phyloP scores from a whole-genome alignment of 2,113 vertebrate species.

The Malurus alboscapulatus region DNA sequence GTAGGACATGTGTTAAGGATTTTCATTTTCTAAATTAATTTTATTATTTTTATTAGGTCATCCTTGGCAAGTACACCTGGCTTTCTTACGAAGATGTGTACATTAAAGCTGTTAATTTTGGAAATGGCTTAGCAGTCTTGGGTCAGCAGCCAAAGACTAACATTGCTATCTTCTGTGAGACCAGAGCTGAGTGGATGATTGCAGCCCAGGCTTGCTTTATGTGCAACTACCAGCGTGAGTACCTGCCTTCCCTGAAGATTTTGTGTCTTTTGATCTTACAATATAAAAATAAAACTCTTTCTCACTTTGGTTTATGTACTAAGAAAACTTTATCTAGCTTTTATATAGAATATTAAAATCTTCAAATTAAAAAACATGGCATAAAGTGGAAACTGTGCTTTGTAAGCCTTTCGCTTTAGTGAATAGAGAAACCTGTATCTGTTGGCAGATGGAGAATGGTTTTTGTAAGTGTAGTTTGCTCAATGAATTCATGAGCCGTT shows the following conservation, averaged over 20 bases:
- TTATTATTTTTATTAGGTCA: conserved; percentile 76
- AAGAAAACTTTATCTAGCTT: background rate
- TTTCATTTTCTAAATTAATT: background rate
- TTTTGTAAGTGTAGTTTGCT: background rate
- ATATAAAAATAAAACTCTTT: background rate
- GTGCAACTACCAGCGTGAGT: conserved; percentile 92
- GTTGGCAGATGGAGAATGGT: background rate
- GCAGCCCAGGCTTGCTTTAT: conserved; percentile 91
- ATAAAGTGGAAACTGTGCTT: background rate
- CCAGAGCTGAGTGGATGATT: conserved; percentile 92
- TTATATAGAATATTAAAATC: background rate
- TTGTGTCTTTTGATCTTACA: background rate
- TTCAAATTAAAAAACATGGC: background rate
- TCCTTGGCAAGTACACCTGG: conserved; percentile 91
- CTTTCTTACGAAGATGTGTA: conserved; percentile 84
- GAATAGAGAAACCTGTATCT: background rate
- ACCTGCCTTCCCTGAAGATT: background rate
- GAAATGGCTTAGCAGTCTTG: conserved; percentile 84
- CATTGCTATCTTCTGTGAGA: conserved; percentile 96
- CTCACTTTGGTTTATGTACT: background rate
- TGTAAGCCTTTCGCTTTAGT: background rate
- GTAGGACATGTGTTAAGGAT: background rate
- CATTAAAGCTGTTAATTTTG: conserved; percentile 79
- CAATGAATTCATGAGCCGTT: background rate
- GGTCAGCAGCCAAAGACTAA: conserved; percentile 87